These are phyloP conservation scores for Pantherophis alleghaniensis DNA, from an alignment of 2,797 vertebrate species.

Conservation along the genomic window DNA sequence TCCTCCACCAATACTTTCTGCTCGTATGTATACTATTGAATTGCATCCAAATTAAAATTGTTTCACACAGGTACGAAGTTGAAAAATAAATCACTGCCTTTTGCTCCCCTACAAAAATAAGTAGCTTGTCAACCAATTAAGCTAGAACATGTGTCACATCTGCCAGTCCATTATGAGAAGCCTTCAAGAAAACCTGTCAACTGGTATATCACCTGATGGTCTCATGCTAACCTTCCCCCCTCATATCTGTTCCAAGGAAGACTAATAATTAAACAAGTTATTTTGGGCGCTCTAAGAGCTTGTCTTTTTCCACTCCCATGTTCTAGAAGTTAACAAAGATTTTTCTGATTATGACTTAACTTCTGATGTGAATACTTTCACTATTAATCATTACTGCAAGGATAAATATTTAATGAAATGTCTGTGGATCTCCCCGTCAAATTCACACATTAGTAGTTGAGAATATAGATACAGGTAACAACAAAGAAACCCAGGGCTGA, in stretches of 20 bases:
- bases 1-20: background rate
- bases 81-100: constrained; percentile 26
- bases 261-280: constrained; percentile 14
- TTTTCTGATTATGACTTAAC: constrained; percentile 49
- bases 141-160: background rate
- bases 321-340: constrained; percentile 31
- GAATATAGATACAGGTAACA: background rate
- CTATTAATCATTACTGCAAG: constrained; percentile 70
- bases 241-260: background rate
- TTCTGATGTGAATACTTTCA: constrained; percentile 57
- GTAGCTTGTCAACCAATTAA: constrained; percentile 29
- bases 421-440: rapidly evolving
- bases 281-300: constrained; percentile 13
- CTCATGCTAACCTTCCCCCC: constrained; percentile 24
- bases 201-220: background rate
- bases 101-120: constrained; percentile 7
- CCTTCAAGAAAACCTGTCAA: background rate
- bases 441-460: background rate
- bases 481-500: background rate
- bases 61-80: background rate
- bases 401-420: constrained; percentile 54
- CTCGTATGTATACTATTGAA: background rate
- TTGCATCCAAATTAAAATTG: background rate
- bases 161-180: constrained; percentile 9
- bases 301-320: constrained; percentile 34